Evolutionary conservation across 1,140 invertebrate species (phyloP), one percentile per base, ranked within the genome.

Genomic region (Platorchestia sp.): DNA sequence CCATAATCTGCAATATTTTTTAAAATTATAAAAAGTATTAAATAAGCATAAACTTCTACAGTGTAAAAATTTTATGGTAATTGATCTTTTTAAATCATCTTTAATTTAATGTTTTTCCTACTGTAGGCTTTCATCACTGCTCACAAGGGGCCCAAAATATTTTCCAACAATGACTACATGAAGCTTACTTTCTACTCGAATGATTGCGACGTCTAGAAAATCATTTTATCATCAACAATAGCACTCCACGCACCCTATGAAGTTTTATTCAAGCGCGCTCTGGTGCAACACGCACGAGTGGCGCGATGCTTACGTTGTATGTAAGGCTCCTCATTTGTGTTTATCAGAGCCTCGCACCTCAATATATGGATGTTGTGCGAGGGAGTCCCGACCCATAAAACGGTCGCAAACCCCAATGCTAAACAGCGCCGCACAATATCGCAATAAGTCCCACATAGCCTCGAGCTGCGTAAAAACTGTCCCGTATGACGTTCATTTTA

Each of bases 401-500:
- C 59, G 59, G 59, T 75, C 59, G 59, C 59, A 75, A 75, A 75
- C 59, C 59, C 59, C 59, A 75, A 75, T 75, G 59, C 59, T 75
- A 75, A 75, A 75, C 59, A 75, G 59, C 59, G 59, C 59, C 59
- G 59, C 59, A 75, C 59, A 75, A 75, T 75, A 75, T 75, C 59
- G 59, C 59, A 75, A 75, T 75, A 75, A 75, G 59, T 75, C 59
- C 10, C 59, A 75, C 59, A 75, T 75, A 75, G 59, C 59, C 59
- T 75, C 59, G 59, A 75, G 59, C 59, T 75, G 27, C 59, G 59
- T 75, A 75, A 75, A 75, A 75, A 42, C 44, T 42, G 87, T 90
- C 44, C 87, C 19, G 87, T 90, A 90, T 90, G 41, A 90, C 41
- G 87, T 44, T 90, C 87, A 90, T 90, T 90, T 90, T 90, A 90